Evolutionary conservation across 2,797 vertebrate genomes (phyloP).

Genomic region (Danio albolineatus): DNA sequence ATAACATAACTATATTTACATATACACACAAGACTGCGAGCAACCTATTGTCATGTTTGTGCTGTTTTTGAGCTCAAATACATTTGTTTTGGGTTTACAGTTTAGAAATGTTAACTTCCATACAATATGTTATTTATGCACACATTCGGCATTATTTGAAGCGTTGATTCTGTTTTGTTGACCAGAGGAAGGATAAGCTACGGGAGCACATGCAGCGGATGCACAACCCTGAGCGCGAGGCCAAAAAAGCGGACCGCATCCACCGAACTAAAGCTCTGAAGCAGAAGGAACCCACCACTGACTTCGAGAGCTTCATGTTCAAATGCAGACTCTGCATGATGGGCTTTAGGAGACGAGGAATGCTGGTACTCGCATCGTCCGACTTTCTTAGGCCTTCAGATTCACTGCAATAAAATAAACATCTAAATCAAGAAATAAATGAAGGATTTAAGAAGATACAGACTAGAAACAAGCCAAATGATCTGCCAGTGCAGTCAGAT

Average conservation of each 20-base stretch:
- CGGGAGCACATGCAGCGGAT: conserved; percentile 99
- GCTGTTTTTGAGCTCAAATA: neutral
- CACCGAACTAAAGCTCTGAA: conserved; percentile 94
- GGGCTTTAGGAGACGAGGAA: conserved; percentile 96
- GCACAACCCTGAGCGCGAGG: conserved; percentile 97
- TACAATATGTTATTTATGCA: neutral
- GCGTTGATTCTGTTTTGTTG: neutral
- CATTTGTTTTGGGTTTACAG: neutral
- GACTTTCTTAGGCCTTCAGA: neutral
- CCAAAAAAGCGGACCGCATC: conserved; percentile 93
- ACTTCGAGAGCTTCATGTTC: conserved; percentile 98
- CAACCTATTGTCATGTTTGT: neutral
- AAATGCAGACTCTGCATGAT: conserved; percentile 99
- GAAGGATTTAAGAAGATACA: too few species aligned
- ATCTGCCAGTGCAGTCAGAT: too few species aligned
- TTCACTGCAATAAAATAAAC: neutral
- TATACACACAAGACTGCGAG: neutral
- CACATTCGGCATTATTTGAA: too few species aligned
- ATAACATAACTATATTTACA: too few species aligned
- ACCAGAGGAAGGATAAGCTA: conserved; percentile 95
- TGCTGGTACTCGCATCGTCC: conserved; percentile 86
- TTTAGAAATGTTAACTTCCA: neutral
- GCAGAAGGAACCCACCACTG: conserved; percentile 90
- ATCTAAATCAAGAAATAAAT: too few species aligned
- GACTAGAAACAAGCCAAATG: too few species aligned